Percentiles rank a stretch among this genome's conserved stretches.
Conservation (phyloP, 2,888 invertebrate genomes). For the Strigamia transsilvanica region DNA sequence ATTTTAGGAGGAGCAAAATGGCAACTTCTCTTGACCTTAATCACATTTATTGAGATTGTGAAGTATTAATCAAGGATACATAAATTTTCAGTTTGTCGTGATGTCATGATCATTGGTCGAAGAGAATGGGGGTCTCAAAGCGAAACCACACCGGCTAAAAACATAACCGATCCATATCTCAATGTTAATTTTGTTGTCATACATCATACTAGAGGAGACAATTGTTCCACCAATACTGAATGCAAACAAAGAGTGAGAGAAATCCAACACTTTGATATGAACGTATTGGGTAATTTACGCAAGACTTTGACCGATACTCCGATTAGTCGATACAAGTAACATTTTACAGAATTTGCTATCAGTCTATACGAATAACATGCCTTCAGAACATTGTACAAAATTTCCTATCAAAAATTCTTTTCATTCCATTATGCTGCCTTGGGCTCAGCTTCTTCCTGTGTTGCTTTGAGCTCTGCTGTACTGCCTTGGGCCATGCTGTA, state of each 20-base stretch:
- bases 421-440: too few relatives aligned
- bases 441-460: too few relatives aligned
- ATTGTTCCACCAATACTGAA: background rate
- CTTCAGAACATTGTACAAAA: too few relatives aligned
- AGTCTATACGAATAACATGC: too few relatives aligned
- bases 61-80: background rate
- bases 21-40: too few relatives aligned
- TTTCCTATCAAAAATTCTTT: too few relatives aligned
- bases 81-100: constrained; percentile 10
- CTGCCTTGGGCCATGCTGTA: too few relatives aligned
- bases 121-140: background rate
- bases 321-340: too few relatives aligned
- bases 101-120: constrained; percentile 8
- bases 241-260: constrained; percentile 15
- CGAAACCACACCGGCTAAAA: background rate
- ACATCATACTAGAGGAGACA: background rate
- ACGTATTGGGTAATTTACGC: background rate
- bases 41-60: too few relatives aligned
- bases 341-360: too few relatives aligned
- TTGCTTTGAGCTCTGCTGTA: too few relatives aligned
- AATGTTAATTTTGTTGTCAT: constrained; percentile 34
- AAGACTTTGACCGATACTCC: too few relatives aligned
- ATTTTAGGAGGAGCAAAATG: background rate
- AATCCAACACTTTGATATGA: background rate
- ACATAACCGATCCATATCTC: background rate